A percentile compares a stretch with the other conserved stretches of the same genome.
Evolutionary conservation across 2,888 invertebrate genomes (phyloP).

Genomic region (Microdon myrmicae): DNA sequence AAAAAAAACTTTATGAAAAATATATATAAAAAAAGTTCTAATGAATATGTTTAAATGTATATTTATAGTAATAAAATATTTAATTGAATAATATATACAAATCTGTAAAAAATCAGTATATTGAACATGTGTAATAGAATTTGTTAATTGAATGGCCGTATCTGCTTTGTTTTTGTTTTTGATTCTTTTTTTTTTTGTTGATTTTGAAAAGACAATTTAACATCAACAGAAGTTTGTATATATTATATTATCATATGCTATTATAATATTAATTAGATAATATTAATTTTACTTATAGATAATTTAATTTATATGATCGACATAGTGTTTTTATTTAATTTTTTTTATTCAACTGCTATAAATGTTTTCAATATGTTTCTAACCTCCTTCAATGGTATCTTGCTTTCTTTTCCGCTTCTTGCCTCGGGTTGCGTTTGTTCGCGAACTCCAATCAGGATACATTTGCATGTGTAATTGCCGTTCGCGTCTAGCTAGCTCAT

Average conservation of each 20-base stretch:
- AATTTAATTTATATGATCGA: slow-evolving; percentile 10
- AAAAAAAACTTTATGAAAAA: slow-evolving; percentile 1
- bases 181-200: slow-evolving; percentile 1
- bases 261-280: slow-evolving; percentile 5
- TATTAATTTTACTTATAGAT: slow-evolving; percentile 12
- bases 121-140: no score
- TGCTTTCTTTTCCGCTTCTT: slow-evolving; percentile 99
- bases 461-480: slow-evolving; percentile 98
- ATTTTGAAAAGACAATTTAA: no score
- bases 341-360: slow-evolving; percentile 47
- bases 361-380: slow-evolving; percentile 64
- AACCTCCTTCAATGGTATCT: slow-evolving; percentile 96
- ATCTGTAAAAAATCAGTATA: no score
- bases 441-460: slow-evolving; percentile 99
- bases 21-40: slow-evolving; percentile 23
- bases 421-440: slow-evolving; percentile 99
- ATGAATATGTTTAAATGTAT: slow-evolving; percentile 21
- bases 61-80: slow-evolving; percentile 20
- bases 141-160: no score
- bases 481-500: slow-evolving; percentile 98
- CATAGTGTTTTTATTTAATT: slow-evolving; percentile 12
- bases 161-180: slow-evolving; percentile 18
- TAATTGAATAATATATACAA: slow-evolving; percentile 6
- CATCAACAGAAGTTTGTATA: slow-evolving; percentile 2
- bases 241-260: background rate